A percentile compares a stretch with the other conserved stretches of the same genome.
phyloP scores from a whole-genome alignment of 2,797 vertebrate species.

The Etheostoma perlongum region DNA sequence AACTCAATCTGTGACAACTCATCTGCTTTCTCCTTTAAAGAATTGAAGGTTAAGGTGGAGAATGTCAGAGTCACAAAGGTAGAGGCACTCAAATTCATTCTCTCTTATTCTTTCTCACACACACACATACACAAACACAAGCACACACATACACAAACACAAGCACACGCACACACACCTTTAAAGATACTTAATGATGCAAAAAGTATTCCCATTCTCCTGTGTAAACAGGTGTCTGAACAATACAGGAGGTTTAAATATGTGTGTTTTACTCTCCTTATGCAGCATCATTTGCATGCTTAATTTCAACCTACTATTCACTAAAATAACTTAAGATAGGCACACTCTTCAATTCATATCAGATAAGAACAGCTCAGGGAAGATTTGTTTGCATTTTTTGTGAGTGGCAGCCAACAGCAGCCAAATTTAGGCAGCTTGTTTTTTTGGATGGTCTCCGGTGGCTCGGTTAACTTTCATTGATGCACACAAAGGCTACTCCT shows the following conservation, averaged over 20 bases:
- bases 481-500: not conserved
- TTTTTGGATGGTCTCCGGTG: conserved; percentile 17
- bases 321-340: conserved; percentile 1
- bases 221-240: conserved; percentile 51
- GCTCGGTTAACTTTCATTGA: conserved; percentile 20
- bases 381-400: conserved; percentile 18
- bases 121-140: not conserved
- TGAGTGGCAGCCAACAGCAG: conserved; percentile 8
- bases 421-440: conserved; percentile 26
- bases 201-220: conserved; percentile 25
- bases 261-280: not conserved
- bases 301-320: not conserved
- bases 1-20: conserved; percentile 32
- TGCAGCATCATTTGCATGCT: conserved; percentile 36
- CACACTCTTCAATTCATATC: not conserved
- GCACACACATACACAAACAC: not conserved
- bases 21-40: conserved; percentile 19
- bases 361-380: not conserved
- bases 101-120: not conserved
- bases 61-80: conserved; percentile 26
- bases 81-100: conserved; percentile 8
- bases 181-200: conserved; percentile 23
- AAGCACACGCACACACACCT: conserved; percentile 5
- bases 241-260: conserved; percentile 29
- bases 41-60: conserved; percentile 22